Percentiles rank a stretch among this genome's conserved stretches.
Evolutionary conservation across 1,140 invertebrate genomes (phyloP).

Genomic region (Himalopsyche phryganea): DNA sequence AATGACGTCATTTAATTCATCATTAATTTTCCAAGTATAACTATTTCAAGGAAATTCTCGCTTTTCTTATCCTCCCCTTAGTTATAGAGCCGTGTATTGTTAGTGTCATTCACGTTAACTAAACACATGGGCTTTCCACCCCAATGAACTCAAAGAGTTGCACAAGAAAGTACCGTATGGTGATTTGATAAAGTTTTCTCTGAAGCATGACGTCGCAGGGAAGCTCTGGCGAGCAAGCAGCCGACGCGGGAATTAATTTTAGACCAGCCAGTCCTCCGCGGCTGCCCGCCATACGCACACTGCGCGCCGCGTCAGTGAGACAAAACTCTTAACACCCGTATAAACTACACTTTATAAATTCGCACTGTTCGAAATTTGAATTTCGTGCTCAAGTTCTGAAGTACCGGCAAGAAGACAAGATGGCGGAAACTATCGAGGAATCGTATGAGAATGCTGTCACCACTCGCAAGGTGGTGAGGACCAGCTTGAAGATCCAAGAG

Average conservation of each 20-base stretch:
- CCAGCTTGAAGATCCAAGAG: slow-evolving; percentile 64
- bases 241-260: slow-evolving; percentile 26
- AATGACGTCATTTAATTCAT: no score
- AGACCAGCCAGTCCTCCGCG: slow-evolving; percentile 28
- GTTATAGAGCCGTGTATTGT: no score
- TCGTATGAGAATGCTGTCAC: slow-evolving; percentile 58
- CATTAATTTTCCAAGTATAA: no score
- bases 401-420: slow-evolving; percentile 27
- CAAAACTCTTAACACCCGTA: slow-evolving; percentile 12
- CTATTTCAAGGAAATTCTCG: no score
- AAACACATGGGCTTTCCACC: no score
- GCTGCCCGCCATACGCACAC: slow-evolving; percentile 25
- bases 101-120: no score
- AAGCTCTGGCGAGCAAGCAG: slow-evolving; percentile 6
- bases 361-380: slow-evolving; percentile 12
- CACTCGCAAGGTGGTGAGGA: slow-evolving; percentile 60
- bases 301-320: slow-evolving; percentile 24
- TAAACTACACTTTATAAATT: slow-evolving; percentile 6
- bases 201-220: slow-evolving; percentile 3
- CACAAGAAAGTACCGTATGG: no score
- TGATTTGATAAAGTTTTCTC: neutral
- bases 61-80: no score
- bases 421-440: slow-evolving; percentile 57
- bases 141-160: no score
- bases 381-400: slow-evolving; percentile 36